Conservation (phyloP, 2,113 vertebrate genomes). For the Sinocyclocheilus anshuiensis region DNA sequence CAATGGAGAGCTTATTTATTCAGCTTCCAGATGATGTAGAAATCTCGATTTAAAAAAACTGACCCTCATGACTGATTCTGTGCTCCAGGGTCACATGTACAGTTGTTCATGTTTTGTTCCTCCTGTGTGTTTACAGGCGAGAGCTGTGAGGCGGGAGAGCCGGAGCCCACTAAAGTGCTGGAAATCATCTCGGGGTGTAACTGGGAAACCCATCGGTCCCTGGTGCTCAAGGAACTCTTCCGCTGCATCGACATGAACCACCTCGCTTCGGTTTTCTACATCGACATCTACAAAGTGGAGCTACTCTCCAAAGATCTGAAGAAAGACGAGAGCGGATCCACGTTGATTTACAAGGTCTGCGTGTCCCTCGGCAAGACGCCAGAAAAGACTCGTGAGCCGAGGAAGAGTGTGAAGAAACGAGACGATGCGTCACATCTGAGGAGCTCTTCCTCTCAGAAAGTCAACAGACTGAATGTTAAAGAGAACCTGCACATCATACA, state of each 20-base stretch:
- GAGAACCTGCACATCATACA: neutral
- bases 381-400: conserved; percentile 4
- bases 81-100: too few species aligned
- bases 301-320: conserved; percentile 77
- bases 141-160: conserved; percentile 61
- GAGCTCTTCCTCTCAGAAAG: neutral
- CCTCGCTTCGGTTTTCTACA: conserved; percentile 72
- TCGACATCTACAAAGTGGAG: conserved; percentile 83
- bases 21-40: too few species aligned
- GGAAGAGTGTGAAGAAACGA: neutral
- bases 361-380: conserved; percentile 12
- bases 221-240: conserved; percentile 80
- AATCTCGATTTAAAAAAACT: too few species aligned
- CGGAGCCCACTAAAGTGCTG: conserved; percentile 78
- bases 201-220: conserved; percentile 80
- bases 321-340: conserved; percentile 71
- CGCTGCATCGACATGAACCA: conserved; percentile 72
- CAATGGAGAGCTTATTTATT: too few species aligned
- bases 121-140: neutral
- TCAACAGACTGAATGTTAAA: too few species aligned
- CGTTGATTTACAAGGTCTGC: conserved; percentile 81
- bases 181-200: conserved; percentile 89
- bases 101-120: neutral
- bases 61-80: too few species aligned
- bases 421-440: neutral